phyloP scores from a whole-genome alignment of 2,113 vertebrate species.

The Sander vitreus region DNA sequence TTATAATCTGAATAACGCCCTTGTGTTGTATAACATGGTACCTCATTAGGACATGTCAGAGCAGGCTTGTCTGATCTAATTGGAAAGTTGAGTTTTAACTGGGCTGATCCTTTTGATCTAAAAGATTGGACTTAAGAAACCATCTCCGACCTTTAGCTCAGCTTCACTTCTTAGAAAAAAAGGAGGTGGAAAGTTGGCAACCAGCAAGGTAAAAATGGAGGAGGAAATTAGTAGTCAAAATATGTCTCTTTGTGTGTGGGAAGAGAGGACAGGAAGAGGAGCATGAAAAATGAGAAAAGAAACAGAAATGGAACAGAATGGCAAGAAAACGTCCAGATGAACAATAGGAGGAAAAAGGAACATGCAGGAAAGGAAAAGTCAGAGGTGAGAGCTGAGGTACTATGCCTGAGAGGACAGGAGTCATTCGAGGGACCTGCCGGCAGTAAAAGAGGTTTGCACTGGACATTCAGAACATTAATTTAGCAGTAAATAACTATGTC shows the following conservation, averaged over 20 bases:
- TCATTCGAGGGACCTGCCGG: constrained; percentile 30
- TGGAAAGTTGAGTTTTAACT: constrained; percentile 43
- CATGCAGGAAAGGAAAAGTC: constrained; percentile 10
- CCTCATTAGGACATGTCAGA: constrained; percentile 53
- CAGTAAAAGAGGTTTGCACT: neutral
- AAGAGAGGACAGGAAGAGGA: neutral
- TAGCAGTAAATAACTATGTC: no score
- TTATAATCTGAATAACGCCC: constrained; percentile 35
- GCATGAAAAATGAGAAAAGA: neutral
- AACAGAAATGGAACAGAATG: constrained; percentile 2
- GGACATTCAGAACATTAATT: no score
- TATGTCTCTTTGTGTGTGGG: neutral
- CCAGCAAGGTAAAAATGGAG: neutral
- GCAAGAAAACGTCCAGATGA: neutral
- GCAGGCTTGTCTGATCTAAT: constrained; percentile 38
- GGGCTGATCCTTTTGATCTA: constrained; percentile 51
- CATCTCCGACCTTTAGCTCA: constrained; percentile 20
- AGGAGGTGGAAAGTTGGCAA: constrained; percentile 39
- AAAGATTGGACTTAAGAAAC: constrained; percentile 37
- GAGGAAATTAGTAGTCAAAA: neutral
- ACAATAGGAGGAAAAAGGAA: constrained; percentile 57
- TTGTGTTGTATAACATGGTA: constrained; percentile 47
- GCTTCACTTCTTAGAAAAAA: constrained; percentile 20
- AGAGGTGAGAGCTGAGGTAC: constrained; percentile 15
- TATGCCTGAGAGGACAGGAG: constrained; percentile 15